These are phyloP conservation scores for Gymnarchus niloticus DNA, from an alignment of 2,113 vertebrate species.

Conservation along the genomic window DNA sequence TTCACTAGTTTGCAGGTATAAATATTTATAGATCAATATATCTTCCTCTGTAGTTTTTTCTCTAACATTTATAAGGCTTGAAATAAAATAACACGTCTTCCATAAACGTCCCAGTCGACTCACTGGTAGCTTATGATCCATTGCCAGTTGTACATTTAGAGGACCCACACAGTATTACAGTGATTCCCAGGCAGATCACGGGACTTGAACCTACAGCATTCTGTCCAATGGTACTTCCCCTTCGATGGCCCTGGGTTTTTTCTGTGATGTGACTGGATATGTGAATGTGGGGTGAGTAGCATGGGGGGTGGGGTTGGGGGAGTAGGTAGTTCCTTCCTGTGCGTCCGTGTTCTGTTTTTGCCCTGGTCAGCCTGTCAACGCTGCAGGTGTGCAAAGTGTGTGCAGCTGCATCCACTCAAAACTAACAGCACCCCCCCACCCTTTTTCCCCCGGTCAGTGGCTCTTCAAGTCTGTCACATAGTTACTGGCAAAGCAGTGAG, in stretches of 20 bases:
- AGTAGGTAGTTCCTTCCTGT: not conserved
- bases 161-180: not conserved
- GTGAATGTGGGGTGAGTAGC: not conserved
- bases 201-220: not conserved
- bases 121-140: not conserved
- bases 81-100: not conserved
- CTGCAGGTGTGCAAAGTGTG: slow-evolving; percentile 9
- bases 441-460: no score
- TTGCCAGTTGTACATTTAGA: not conserved
- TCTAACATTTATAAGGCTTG: not conserved
- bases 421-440: not conserved
- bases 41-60: not conserved
- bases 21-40: not conserved
- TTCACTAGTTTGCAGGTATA: no score
- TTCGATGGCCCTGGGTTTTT: not conserved
- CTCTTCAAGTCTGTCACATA: not conserved
- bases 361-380: slow-evolving; percentile 5
- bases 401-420: slow-evolving; percentile 9
- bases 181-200: not conserved
- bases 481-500: not conserved
- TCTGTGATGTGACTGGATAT: not conserved
- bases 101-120: not conserved
- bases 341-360: not conserved
- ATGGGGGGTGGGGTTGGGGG: not conserved
- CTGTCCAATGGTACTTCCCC: not conserved